Evolutionary conservation across 2,888 invertebrate species (phyloP).

Genomic region (Therioaphis trifolii): DNA sequence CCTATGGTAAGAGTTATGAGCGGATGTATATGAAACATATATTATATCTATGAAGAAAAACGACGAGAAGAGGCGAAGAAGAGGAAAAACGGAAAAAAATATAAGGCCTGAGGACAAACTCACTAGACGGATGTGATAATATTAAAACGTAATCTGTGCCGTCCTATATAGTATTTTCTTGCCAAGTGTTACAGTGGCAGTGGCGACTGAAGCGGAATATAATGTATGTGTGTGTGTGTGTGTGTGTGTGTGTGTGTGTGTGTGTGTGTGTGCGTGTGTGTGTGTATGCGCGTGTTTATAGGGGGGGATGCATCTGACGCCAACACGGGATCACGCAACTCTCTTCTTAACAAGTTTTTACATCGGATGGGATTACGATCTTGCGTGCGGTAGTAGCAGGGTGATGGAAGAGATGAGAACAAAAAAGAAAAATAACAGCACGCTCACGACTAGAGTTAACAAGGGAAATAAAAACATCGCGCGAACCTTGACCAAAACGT

Average conservation of each 20-base stretch:
- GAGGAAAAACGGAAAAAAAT: background rate
- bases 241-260: too few species aligned
- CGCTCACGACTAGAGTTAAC: background rate
- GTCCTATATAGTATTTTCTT: conserved; percentile 32
- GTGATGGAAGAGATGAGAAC: background rate
- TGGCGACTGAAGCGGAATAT: background rate
- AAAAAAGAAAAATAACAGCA: conserved; percentile 31
- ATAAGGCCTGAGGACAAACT: conserved; percentile 25
- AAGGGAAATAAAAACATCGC: conserved; percentile 9
- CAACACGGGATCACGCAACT: background rate
- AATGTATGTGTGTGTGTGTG: background rate
- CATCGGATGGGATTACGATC: conserved; percentile 31
- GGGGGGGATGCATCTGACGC: conserved; percentile 17
- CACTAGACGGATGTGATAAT: conserved; percentile 49
- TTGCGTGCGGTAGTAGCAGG: background rate
- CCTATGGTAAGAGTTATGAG: background rate
- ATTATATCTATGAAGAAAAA: background rate
- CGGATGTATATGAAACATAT: background rate
- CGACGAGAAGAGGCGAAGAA: background rate
- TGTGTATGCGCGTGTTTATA: background rate
- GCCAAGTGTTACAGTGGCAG: conserved; percentile 21
- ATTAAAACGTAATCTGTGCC: conserved; percentile 58
- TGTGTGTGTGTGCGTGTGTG: background rate
- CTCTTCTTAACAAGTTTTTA: conserved; percentile 49
- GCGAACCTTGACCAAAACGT: conserved; percentile 27